A percentile compares a stretch with the other conserved stretches of the same genome.
These are phyloP conservation scores for Holothuria leucospilota DNA, from an alignment of 53 echinoderm and acorn worm genomes.

Conservation along the genomic window DNA sequence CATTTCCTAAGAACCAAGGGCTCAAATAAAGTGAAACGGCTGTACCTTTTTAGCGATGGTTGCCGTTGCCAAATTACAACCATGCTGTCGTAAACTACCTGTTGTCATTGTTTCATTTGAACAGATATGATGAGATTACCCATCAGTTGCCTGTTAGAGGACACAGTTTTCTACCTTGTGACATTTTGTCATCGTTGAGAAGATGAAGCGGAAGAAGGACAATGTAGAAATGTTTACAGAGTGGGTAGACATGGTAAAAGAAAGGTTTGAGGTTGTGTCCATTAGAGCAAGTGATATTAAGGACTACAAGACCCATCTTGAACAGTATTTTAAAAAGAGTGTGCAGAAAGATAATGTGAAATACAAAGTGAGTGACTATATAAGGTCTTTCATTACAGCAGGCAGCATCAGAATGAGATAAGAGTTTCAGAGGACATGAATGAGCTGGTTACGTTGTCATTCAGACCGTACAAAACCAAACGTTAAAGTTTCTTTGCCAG, in stretches of 20 bases:
- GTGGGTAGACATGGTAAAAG: constrained; percentile 43
- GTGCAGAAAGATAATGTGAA: constrained; percentile 6
- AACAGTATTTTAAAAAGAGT: constrained; percentile 16
- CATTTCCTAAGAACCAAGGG: not conserved
- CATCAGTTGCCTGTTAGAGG: constrained; percentile 30
- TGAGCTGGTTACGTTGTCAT: too few species aligned
- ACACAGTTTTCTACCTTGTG: constrained; percentile 48
- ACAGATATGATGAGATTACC: too few species aligned
- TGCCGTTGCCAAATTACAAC: constrained; percentile 48
- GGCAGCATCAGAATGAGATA: not conserved
- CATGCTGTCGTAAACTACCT: constrained; percentile 27
- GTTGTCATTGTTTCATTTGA: not conserved
- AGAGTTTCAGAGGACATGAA: too few species aligned
- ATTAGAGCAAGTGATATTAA: constrained; percentile 7
- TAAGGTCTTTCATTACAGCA: constrained; percentile 27
- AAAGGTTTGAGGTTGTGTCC: constrained; percentile 27
- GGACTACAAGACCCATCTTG: constrained; percentile 6
- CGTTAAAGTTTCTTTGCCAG: too few species aligned
- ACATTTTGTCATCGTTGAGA: constrained; percentile 49
- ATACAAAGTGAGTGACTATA: constrained; percentile 42
- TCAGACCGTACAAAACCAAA: too few species aligned
- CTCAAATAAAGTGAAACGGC: not conserved
- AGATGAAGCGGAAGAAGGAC: constrained; percentile 44
- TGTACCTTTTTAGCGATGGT: constrained; percentile 28
- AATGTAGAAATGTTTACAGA: constrained; percentile 27